Conservation (phyloP, 2,113 vertebrate genomes). For the Ornithorhynchus anatinus region DNA sequence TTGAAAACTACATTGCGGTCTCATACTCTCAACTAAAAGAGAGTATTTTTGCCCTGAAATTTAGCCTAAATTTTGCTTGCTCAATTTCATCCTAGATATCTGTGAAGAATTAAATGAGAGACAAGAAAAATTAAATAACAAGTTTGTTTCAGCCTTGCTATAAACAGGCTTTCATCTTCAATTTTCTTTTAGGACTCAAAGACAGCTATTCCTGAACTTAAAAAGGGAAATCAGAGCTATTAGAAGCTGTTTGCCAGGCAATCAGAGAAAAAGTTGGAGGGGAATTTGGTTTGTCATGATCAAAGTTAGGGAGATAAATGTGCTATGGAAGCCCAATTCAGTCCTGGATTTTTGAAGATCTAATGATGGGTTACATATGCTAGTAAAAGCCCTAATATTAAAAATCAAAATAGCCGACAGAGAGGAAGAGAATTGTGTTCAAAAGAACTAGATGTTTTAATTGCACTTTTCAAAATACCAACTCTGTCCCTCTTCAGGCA, state of each 20-base stretch:
- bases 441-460: no score
- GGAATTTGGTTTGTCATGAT: slow-evolving; percentile 38
- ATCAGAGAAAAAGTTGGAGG: slow-evolving; percentile 25
- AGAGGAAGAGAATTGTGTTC: no score
- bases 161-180: slow-evolving; percentile 39
- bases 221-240: slow-evolving; percentile 40
- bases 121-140: slow-evolving; percentile 26
- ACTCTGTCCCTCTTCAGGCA: no score
- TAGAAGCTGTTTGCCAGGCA: neutral
- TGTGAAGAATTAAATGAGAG: slow-evolving; percentile 20
- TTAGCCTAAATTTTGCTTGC: neutral
- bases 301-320: neutral
- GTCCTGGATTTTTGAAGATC: slow-evolving; percentile 4
- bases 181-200: slow-evolving; percentile 16
- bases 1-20: neutral
- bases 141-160: slow-evolving; percentile 15
- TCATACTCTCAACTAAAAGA: no score
- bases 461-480: no score
- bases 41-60: neutral
- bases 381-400: neutral
- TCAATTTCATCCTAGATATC: slow-evolving; percentile 10
- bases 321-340: neutral
- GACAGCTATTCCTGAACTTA: slow-evolving; percentile 46
- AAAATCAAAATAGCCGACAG: neutral
- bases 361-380: slow-evolving; percentile 5